Conservation (phyloP, 1,140 invertebrate species). For the Coptotermes formosanus region DNA sequence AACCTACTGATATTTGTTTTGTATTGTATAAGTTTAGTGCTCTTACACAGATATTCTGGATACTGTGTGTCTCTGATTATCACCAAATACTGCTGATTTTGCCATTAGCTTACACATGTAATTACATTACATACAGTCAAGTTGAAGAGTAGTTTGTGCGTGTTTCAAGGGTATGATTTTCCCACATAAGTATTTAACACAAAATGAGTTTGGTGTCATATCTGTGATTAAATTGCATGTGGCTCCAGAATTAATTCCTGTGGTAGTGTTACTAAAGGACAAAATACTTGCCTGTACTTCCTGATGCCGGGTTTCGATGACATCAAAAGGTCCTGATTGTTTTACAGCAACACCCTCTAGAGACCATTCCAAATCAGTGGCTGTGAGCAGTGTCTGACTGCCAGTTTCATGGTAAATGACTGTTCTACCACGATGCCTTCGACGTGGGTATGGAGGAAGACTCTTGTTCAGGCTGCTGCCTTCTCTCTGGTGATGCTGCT, state of each 20-base stretch:
- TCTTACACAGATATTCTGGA: no score
- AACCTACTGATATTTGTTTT: no score
- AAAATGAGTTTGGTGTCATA: no score
- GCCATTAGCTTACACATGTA: no score
- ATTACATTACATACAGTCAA: no score
- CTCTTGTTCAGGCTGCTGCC: constrained; percentile 45
- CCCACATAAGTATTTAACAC: no score
- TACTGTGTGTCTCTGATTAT: no score
- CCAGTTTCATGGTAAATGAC: constrained; percentile 76
- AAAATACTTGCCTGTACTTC: constrained; percentile 49
- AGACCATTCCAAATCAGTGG: constrained; percentile 66
- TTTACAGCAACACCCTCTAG: constrained; percentile 58
- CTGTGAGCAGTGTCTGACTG: constrained; percentile 70
- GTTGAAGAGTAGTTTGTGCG: no score
- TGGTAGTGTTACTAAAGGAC: not conserved
- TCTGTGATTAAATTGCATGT: no score
- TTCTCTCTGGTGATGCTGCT: constrained; percentile 37
- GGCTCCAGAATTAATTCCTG: not conserved
- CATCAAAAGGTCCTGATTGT: constrained; percentile 40
- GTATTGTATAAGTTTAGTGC: no score
- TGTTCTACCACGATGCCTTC: constrained; percentile 47
- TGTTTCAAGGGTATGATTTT: no score
- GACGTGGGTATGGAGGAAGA: constrained; percentile 52
- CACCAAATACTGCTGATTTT: no score
- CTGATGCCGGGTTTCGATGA: constrained; percentile 37